These are phyloP conservation scores for Plebejus argus DNA, from an alignment of 2,888 invertebrate genomes.

Conservation along the genomic window DNA sequence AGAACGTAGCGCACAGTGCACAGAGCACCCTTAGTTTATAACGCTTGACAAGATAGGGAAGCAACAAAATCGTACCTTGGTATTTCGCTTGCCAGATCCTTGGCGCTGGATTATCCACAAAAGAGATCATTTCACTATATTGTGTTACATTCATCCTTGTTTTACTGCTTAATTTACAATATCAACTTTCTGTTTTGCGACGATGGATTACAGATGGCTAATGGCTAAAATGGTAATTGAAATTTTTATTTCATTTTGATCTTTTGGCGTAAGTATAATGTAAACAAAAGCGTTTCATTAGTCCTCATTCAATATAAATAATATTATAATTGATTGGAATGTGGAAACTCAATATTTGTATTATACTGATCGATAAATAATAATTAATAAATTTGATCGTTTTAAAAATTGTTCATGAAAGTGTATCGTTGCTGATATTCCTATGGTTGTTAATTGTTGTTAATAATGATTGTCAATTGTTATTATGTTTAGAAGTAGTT, in stretches of 20 bases:
- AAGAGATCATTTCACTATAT: not conserved
- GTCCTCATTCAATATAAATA: not conserved
- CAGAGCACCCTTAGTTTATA: conserved; percentile 14
- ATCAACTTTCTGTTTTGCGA: conserved; percentile 64
- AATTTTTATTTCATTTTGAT: conserved; percentile 23
- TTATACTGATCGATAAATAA: not conserved
- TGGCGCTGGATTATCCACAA: not conserved
- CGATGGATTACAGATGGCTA: conserved; percentile 77
- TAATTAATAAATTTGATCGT: not conserved
- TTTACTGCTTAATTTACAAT: conserved; percentile 37
- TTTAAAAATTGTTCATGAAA: not conserved
- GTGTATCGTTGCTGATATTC: not conserved
- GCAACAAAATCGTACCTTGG: not conserved
- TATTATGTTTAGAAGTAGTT: not conserved
- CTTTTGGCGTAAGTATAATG: not conserved
- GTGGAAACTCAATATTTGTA: not conserved
- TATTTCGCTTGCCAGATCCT: not conserved
- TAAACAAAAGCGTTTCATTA: not conserved
- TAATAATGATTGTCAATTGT: not conserved
- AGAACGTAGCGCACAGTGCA: conserved; percentile 19
- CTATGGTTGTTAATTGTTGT: too few species aligned
- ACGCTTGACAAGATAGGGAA: not conserved
- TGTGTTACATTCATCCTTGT: conserved; percentile 6
- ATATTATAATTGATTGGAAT: not conserved
- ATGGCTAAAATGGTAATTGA: conserved; percentile 68